Percentiles rank a stretch among this genome's conserved stretches.
phyloP scores from a whole-genome alignment of 2,113 vertebrate species.

The Hemibagrus wyckioides region DNA sequence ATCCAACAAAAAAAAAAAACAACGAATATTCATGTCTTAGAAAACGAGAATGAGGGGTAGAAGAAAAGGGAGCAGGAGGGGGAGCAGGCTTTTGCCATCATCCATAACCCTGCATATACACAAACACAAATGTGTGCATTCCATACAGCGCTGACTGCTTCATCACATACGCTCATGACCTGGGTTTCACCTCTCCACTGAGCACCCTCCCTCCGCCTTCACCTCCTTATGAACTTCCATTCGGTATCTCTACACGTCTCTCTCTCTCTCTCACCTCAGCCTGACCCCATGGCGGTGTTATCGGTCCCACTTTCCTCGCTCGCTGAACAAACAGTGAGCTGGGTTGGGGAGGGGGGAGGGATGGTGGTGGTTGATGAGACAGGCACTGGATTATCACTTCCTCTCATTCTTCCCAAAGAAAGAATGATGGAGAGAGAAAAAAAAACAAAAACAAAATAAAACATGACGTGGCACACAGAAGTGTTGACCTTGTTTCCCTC shows the following conservation, averaged over 20 bases:
- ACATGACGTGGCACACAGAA: conserved; percentile 53
- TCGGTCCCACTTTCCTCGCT: conserved; percentile 50
- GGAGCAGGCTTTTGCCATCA: conserved; percentile 9
- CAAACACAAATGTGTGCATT: conserved; percentile 42
- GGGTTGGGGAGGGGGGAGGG: conserved; percentile 8
- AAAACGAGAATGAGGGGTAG: neutral
- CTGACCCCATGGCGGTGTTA: conserved; percentile 71
- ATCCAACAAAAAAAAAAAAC: conserved; percentile 4
- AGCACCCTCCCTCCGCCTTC: conserved; percentile 70
- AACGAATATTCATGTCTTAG: neutral
- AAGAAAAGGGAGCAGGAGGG: neutral
- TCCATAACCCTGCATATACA: conserved; percentile 15
- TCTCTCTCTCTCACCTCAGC: conserved; percentile 74
- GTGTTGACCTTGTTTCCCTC: conserved; percentile 47
- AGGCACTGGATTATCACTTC: conserved; percentile 60
- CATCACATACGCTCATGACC: conserved; percentile 57
- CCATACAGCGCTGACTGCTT: conserved; percentile 39
- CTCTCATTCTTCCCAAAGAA: conserved; percentile 62
- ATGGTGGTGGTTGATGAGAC: conserved; percentile 15
- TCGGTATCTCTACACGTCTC: conserved; percentile 73
- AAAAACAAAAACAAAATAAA: conserved; percentile 33
- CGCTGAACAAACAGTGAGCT: conserved; percentile 61
- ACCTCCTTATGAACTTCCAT: conserved; percentile 84
- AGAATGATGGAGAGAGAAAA: conserved; percentile 41
- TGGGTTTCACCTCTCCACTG: conserved; percentile 52